phyloP scores from a whole-genome alignment of 64 coral and sea anemone species.

The Pocillopora damicornis region DNA sequence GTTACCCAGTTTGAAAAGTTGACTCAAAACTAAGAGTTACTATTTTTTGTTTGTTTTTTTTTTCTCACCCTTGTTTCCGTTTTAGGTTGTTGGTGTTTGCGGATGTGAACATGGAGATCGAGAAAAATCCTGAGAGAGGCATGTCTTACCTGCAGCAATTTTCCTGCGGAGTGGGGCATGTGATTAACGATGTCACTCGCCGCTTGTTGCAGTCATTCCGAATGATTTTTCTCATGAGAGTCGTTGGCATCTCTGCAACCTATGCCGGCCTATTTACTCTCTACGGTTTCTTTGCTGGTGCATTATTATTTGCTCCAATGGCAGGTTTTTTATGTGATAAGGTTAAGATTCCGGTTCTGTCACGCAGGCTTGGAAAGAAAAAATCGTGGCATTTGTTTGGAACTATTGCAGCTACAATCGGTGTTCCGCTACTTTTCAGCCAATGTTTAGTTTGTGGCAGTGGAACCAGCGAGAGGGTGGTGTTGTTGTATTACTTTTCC shows the following conservation, averaged over 20 bases:
- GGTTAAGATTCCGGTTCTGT: constrained; percentile 2
- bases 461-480: background rate
- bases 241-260: background rate
- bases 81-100: too few species aligned
- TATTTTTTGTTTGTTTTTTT: too few species aligned
- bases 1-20: too few species aligned
- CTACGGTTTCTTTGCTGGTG: background rate
- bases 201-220: background rate
- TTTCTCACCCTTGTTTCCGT: too few species aligned
- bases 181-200: constrained; percentile 1
- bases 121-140: too few species aligned
- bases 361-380: constrained; percentile 1
- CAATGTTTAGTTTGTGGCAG: constrained; percentile 3
- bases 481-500: background rate
- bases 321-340: background rate
- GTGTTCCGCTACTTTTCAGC: constrained; percentile 1
- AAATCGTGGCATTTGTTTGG: constrained; percentile 31
- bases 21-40: too few species aligned
- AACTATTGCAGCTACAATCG: background rate
- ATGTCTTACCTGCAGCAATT: background rate
- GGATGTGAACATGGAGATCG: too few species aligned
- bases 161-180: constrained; percentile 20
- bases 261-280: constrained; percentile 8
- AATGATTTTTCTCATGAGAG: constrained; percentile 35
- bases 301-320: background rate